Conservation (phyloP, 35 echinoderm and acorn worm species). For the Ophioderma brevispina region DNA sequence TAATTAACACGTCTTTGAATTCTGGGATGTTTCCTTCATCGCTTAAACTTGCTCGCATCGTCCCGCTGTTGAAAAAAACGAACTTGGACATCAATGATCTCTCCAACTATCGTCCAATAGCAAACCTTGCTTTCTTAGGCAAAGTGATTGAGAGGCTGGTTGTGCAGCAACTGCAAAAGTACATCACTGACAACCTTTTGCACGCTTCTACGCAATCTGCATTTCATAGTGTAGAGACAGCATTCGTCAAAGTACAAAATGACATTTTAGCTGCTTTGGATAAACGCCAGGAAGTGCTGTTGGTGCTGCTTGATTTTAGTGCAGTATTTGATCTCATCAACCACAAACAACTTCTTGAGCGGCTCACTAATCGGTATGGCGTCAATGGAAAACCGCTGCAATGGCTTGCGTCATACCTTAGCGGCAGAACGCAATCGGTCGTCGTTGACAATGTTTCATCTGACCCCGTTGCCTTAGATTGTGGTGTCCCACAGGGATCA, state of each 20-base stretch:
- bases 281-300: no score
- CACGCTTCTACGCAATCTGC: background rate
- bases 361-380: no score
- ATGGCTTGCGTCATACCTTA: background rate
- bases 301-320: no score
- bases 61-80: background rate
- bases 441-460: background rate
- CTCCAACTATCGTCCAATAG: background rate
- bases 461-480: background rate
- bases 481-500: background rate
- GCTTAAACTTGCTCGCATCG: background rate
- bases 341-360: no score
- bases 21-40: background rate
- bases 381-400: background rate
- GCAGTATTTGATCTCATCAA: background rate
- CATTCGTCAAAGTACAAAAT: background rate
- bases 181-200: background rate
- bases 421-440: no score
- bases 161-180: background rate
- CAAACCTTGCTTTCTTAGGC: background rate
- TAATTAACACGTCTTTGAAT: background rate
- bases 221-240: background rate
- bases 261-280: no score
- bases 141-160: background rate
- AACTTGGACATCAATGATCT: background rate